A percentile compares a stretch with the other conserved stretches of the same genome.
phyloP scores from a whole-genome alignment of 2,113 vertebrate genomes.

The Cyprinodon variegatus region DNA sequence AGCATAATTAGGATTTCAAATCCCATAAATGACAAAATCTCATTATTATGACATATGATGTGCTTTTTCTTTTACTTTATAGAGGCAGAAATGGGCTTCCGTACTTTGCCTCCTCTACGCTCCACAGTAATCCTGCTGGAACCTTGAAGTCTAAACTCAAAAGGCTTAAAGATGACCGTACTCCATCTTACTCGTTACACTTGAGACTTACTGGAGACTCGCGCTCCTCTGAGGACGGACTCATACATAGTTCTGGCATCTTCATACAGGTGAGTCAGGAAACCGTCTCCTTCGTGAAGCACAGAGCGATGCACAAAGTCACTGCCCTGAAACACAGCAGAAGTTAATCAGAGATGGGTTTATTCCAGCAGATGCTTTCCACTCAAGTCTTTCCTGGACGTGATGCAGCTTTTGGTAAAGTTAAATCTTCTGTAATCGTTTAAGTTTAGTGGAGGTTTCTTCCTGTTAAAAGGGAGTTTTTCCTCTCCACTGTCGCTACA shows the following conservation, averaged over 20 bases:
- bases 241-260: conserved; percentile 89
- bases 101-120: too few species aligned
- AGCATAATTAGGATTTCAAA: too few species aligned
- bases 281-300: conserved; percentile 71
- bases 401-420: neutral
- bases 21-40: too few species aligned
- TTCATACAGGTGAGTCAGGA: conserved; percentile 79
- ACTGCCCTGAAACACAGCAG: conserved; percentile 72
- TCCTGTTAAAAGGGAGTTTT: too few species aligned
- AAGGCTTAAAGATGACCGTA: too few species aligned
- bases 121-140: too few species aligned
- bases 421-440: neutral
- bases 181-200: neutral
- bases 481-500: too few species aligned
- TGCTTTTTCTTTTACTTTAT: too few species aligned
- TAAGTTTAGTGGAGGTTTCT: neutral
- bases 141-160: too few species aligned
- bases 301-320: conserved; percentile 82
- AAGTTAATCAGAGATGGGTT: neutral
- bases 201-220: conserved; percentile 86
- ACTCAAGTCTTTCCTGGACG: too few species aligned
- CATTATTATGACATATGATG: too few species aligned
- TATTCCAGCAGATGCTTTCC: neutral
- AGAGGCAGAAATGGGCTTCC: too few species aligned
- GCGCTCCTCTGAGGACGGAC: conserved; percentile 84